phyloP scores from a whole-genome alignment of 2,888 invertebrate genomes.

The Noctua fimbriata region DNA sequence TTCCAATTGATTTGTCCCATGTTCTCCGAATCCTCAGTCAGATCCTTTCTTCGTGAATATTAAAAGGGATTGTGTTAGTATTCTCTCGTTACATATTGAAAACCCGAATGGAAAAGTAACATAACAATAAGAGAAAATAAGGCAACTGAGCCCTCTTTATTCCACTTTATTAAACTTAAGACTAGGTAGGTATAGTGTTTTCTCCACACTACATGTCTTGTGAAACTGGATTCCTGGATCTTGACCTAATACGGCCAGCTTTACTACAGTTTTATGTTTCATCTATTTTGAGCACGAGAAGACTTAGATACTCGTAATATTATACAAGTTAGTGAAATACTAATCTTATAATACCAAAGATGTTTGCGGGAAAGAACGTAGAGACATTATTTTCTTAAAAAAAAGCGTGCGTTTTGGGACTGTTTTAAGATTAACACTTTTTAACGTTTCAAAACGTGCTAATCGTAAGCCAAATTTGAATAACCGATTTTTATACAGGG shows the following conservation, averaged over 20 bases:
- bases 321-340: not conserved
- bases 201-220: not conserved
- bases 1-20: conserved; percentile 60
- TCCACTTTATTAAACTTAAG: conserved; percentile 12
- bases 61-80: conserved; percentile 50
- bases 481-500: not conserved
- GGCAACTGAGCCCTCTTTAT: conserved; percentile 1
- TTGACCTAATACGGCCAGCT: conserved; percentile 20
- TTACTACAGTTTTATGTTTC: conserved; percentile 18
- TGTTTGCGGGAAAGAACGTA: not conserved
- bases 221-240: conserved; percentile 15
- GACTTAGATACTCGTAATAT: not conserved
- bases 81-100: conserved; percentile 35
- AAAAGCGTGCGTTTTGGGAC: not conserved
- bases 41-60: conserved; percentile 56
- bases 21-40: conserved; percentile 46
- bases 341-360: not conserved
- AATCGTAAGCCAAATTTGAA: not conserved
- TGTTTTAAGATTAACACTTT: not conserved
- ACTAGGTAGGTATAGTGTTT: not conserved
- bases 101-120: conserved; percentile 26
- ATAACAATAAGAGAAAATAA: conserved; percentile 20
- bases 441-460: not conserved
- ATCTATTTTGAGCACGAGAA: conserved; percentile 10
- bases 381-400: not conserved